phyloP scores from a whole-genome alignment of 2,113 vertebrate genomes.

The Sphyrna mokarran region DNA sequence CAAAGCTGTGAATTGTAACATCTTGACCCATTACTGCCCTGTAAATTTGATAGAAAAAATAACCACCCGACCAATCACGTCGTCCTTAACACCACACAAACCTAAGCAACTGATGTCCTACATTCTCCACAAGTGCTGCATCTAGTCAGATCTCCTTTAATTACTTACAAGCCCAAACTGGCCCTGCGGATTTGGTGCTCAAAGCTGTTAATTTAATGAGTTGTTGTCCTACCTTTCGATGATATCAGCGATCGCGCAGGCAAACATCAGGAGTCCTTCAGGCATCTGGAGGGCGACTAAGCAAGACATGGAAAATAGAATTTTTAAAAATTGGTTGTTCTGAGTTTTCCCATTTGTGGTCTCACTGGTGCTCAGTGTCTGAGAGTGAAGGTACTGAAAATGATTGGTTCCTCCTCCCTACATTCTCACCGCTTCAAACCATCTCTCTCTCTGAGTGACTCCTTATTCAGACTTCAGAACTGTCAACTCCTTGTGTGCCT shows the following conservation, averaged over 20 bases:
- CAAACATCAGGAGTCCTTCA: slow-evolving; percentile 93
- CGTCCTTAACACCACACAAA: neutral
- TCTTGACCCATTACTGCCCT: slow-evolving; percentile 25
- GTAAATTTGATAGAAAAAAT: slow-evolving; percentile 17
- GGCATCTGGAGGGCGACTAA: slow-evolving; percentile 95
- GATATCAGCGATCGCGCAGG: slow-evolving; percentile 89
- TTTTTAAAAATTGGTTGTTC: neutral
- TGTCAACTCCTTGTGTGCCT: neutral
- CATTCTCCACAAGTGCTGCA: neutral
- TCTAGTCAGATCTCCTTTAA: slow-evolving; percentile 16
- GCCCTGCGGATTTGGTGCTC: neutral
- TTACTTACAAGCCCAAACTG: slow-evolving; percentile 26
- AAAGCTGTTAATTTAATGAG: slow-evolving; percentile 17
- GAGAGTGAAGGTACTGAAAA: neutral
- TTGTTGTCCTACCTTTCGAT: slow-evolving; percentile 72
- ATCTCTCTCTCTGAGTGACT: neutral
- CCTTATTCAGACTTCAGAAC: neutral
- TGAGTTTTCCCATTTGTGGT: neutral
- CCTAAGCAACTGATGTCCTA: neutral
- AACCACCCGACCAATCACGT: slow-evolving; percentile 11
- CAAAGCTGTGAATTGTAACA: slow-evolving; percentile 34
- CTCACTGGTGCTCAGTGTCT: neutral
- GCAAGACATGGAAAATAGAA: slow-evolving; percentile 28
- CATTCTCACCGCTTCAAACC: neutral
- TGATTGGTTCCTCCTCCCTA: neutral